Evolutionary conservation across 2,113 vertebrate species (phyloP).

Genomic region (Leucosticte australis): DNA sequence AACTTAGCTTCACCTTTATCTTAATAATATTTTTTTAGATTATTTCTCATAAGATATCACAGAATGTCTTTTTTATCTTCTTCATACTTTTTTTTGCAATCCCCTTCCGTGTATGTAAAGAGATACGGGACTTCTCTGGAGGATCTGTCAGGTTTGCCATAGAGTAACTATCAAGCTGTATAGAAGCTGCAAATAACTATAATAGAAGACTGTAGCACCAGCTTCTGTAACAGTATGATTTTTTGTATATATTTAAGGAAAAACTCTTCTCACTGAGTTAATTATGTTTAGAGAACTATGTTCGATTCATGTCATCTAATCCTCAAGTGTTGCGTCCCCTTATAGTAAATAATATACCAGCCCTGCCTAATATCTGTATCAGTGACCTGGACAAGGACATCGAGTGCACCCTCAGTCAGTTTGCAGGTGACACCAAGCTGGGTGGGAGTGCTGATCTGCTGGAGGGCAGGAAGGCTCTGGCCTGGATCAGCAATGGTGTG

Average conservation of each 20-base stretch:
- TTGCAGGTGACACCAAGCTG: fast-evolving
- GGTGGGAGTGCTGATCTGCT: neutral
- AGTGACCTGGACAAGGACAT: fast-evolving
- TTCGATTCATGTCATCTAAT: neutral
- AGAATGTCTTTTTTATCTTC: neutral
- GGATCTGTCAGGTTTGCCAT: neutral
- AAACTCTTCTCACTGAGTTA: neutral
- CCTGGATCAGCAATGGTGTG: neutral
- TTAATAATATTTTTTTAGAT: neutral
- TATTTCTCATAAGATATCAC: neutral
- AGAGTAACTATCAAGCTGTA: neutral
- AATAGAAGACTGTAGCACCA: neutral
- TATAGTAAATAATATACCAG: neutral
- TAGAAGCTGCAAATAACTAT: neutral
- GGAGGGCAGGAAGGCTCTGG: neutral
- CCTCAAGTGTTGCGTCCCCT: neutral
- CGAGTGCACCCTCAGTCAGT: fast-evolving
- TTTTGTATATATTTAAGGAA: neutral
- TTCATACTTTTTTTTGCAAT: neutral
- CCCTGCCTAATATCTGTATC: neutral
- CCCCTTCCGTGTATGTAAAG: neutral
- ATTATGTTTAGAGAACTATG: neutral
- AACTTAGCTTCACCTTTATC: neutral
- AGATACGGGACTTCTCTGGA: neutral
- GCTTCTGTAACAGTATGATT: neutral